A percentile compares a stretch with the other conserved stretches of the same genome.
Evolutionary conservation across 2,113 vertebrate species (phyloP).

Genomic region (Noturus placidus): DNA sequence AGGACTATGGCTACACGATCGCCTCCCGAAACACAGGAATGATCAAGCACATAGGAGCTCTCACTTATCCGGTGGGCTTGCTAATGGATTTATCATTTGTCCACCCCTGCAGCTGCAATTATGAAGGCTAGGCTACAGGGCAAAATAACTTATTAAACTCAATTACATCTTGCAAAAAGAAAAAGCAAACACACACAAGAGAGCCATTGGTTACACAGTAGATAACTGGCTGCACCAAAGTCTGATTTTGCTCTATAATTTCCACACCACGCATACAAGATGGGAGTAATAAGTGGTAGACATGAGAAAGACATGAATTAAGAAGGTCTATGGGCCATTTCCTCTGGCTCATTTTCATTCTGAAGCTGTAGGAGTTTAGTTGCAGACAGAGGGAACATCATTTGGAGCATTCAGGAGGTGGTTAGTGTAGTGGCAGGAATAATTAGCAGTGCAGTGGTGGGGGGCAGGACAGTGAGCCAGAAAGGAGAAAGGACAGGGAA

Average conservation of each 20-base stretch:
- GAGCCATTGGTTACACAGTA: not conserved
- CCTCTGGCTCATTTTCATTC: slow-evolving; percentile 71
- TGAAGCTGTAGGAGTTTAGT: slow-evolving; percentile 65
- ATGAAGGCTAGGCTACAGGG: not conserved
- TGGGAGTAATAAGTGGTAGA: not conserved
- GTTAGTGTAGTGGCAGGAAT: slow-evolving; percentile 66
- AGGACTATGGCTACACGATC: not conserved
- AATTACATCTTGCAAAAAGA: not conserved
- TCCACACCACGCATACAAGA: not conserved
- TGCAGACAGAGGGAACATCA: slow-evolving; percentile 62
- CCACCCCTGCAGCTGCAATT: slow-evolving; percentile 16
- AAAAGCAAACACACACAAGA: not conserved
- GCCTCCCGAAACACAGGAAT: not conserved
- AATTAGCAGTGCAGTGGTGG: slow-evolving; percentile 62
- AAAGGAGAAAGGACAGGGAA: slow-evolving; percentile 34
- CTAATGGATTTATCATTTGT: not conserved
- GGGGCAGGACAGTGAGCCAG: slow-evolving; percentile 46
- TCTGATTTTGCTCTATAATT: slow-evolving; percentile 3
- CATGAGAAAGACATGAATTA: slow-evolving; percentile 15
- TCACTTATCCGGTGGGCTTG: not conserved
- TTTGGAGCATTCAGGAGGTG: slow-evolving; percentile 63
- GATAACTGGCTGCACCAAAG: slow-evolving; percentile 53
- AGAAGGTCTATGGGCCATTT: slow-evolving; percentile 15
- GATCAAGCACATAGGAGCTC: not conserved
- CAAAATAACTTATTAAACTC: not conserved